Base-by-base conservation (phyloP, 2,797 vertebrate genomes). In the Leuciscus waleckii region DNA sequence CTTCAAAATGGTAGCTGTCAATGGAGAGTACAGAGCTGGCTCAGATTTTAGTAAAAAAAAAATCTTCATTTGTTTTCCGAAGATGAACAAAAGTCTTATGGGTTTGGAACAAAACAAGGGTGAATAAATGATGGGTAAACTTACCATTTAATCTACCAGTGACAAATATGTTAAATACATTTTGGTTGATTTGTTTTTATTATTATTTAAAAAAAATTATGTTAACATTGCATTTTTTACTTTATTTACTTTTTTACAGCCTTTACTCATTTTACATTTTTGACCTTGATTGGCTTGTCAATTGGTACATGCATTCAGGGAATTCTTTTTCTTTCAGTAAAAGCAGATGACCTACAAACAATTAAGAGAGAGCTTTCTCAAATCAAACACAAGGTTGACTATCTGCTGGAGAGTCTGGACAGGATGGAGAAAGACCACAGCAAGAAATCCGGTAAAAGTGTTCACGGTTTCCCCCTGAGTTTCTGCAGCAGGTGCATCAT, bases 341-440 rank as follows among this genome's bases (percentile, higher is more conserved):
- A 96, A 94, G 92, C 92, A 1, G 96, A 97, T 61, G 96, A 97
- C 19, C 93, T 97, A 87, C 96, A 97, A 92, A 94, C 95, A 86
- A 96, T 97, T 89, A 97, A 98, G 92, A 95, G 94, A 85, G 97
- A 97, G 84, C 94, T 97, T 79, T 95, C 95, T n/a, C 96, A 96
- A 93, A 97, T 97, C 92, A 98, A 97, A 89, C 95, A 96, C 93
- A 97, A 97, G 90, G 96, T 97, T 92, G 97, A 97, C 91, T 96
- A 95, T 88, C 94, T 97, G 78, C 92, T 97, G 92, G 96, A 97
- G 90, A 97, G 94, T 89, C 91, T 97, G 70, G 96, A 97, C 85
- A 95, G 95, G 89, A 97, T 97, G 92, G 97, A 97, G 89, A 97
- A 96, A 87, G 96, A 97, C 63, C 96, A 97, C 92, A 93, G 93